Evolutionary conservation across 2,113 vertebrate genomes (phyloP).

Genomic region (Xenopus laevis): DNA sequence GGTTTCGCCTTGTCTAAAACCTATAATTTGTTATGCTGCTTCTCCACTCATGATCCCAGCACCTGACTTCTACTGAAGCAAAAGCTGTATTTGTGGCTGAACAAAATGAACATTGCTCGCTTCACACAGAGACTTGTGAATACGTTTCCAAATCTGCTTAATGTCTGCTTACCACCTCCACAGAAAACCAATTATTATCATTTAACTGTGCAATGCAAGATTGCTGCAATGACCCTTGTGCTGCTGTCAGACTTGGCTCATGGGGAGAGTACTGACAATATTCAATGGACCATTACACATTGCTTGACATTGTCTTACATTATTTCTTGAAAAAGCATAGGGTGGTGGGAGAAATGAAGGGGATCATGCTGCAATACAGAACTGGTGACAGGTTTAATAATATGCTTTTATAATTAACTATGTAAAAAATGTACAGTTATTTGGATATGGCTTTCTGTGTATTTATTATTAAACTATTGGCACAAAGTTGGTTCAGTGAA

Average conservation of each 20-base stretch:
- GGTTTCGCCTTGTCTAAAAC: too few species aligned
- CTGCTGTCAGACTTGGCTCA: background rate
- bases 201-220: slow-evolving; percentile 21
- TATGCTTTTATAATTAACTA: too few species aligned
- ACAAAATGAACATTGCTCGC: background rate
- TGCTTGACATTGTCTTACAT: background rate
- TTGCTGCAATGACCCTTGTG: slow-evolving; percentile 8
- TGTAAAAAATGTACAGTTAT: too few species aligned
- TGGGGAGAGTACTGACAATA: background rate
- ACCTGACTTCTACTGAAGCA: slow-evolving; percentile 14
- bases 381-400: too few species aligned
- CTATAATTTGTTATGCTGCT: too few species aligned
- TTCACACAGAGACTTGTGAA: background rate
- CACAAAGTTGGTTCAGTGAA: too few species aligned
- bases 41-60: too few species aligned
- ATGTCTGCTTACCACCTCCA: background rate
- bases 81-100: slow-evolving; percentile 21
- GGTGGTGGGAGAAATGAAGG: too few species aligned
- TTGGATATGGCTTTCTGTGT: too few species aligned
- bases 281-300: slow-evolving; percentile 9
- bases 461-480: too few species aligned
- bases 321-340: too few species aligned
- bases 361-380: too few species aligned
- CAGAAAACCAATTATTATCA: background rate
- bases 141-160: background rate